Evolutionary conservation across 2,797 vertebrate species (phyloP).

Genomic region (Gymnothorax javanicus): DNA sequence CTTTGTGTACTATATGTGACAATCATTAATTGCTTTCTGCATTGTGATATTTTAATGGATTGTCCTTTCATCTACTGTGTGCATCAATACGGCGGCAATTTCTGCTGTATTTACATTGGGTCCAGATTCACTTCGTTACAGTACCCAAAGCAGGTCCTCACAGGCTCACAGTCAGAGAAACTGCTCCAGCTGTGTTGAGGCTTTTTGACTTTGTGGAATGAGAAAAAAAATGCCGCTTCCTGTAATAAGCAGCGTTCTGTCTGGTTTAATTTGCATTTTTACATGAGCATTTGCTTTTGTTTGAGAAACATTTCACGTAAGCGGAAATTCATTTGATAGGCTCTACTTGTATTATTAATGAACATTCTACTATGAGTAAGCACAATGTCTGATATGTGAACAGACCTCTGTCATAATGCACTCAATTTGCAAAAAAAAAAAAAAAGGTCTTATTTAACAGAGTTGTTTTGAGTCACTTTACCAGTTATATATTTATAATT

Average conservation of each 20-base stretch:
- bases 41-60: background rate
- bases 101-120: background rate
- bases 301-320: background rate
- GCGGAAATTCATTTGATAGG: background rate
- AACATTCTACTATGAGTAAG: background rate
- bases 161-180: background rate
- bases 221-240: background rate
- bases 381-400: conserved; percentile 3
- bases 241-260: background rate
- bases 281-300: too few species aligned
- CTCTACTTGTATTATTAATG: background rate
- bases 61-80: background rate
- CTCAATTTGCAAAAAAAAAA: background rate
- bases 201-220: background rate
- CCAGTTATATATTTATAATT: background rate
- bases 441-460: background rate
- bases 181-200: background rate
- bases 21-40: background rate
- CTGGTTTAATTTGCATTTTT: background rate
- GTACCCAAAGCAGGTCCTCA: background rate
- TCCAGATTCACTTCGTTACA: background rate
- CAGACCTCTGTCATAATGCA: background rate
- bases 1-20: background rate
- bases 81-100: background rate
- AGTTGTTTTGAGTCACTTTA: background rate